phyloP scores from a whole-genome alignment of 2,113 vertebrate species.

The Willisornis vidua region DNA sequence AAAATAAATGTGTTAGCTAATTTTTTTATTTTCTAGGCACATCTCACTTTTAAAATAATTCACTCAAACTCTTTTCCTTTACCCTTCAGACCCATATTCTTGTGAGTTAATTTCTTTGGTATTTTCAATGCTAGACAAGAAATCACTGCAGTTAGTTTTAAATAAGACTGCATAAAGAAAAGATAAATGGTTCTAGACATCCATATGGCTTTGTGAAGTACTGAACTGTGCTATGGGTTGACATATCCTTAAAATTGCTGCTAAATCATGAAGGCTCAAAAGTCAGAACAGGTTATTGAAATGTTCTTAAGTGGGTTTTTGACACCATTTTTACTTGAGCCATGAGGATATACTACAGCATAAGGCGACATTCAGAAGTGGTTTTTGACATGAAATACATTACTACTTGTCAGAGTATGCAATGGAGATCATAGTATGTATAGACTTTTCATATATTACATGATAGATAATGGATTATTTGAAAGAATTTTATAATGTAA shows the following conservation, averaged over 20 bases:
- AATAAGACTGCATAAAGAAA: neutral
- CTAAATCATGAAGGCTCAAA: neutral
- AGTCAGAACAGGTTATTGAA: constrained; percentile 19
- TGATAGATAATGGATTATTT: neutral
- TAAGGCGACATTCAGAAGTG: constrained; percentile 22
- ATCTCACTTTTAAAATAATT: neutral
- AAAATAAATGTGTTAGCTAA: neutral
- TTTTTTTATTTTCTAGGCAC: neutral
- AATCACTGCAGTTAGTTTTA: constrained; percentile 5
- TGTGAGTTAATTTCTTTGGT: neutral
- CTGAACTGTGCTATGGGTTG: neutral
- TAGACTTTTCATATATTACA: constrained; percentile 6
- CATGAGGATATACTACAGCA: neutral
- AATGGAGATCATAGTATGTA: neutral
- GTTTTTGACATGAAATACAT: constrained; percentile 5
- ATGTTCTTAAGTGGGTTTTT: constrained; percentile 12
- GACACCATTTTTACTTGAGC: constrained; percentile 23
- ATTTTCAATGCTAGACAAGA: neutral
- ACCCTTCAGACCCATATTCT: neutral
- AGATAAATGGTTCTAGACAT: constrained; percentile 19
- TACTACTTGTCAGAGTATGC: neutral
- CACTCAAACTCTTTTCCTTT: neutral
- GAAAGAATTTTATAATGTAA: neutral
- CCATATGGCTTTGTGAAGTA: constrained; percentile 20
- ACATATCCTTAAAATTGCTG: constrained; percentile 17